Percentiles rank a stretch among this genome's conserved stretches.
Evolutionary conservation across 1,140 invertebrate species (phyloP).

Genomic region (Oppia nitens): DNA sequence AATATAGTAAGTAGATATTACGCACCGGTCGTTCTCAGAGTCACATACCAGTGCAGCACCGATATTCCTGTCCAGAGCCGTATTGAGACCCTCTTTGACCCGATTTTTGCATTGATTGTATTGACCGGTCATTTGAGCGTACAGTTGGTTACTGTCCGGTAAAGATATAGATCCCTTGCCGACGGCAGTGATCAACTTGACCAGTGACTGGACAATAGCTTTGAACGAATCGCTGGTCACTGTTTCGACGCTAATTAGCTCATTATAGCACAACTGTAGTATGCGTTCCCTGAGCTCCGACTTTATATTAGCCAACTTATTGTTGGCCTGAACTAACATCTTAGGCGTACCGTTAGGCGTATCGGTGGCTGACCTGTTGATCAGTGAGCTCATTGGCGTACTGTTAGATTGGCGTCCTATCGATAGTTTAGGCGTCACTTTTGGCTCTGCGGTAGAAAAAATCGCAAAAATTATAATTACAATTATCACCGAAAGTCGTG

Average conservation of each 20-base stretch:
- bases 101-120: neutral
- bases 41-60: slow-evolving; percentile 15
- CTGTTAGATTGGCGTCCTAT: neutral
- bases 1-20: slow-evolving; percentile 13
- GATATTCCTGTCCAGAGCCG: slow-evolving; percentile 5
- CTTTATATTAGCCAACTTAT: slow-evolving; percentile 2
- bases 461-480: neutral
- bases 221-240: slow-evolving; percentile 10
- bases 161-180: neutral
- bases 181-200: slow-evolving; percentile 1
- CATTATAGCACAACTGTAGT: slow-evolving; percentile 13
- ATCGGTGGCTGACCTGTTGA: neutral
- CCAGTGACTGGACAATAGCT: slow-evolving; percentile 4
- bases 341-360: neutral
- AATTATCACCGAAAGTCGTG: neutral
- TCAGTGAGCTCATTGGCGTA: neutral
- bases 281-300: slow-evolving; percentile 7
- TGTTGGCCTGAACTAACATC: neutral
- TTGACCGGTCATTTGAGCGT: neutral
- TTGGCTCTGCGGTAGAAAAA: neutral
- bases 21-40: slow-evolving; percentile 12
- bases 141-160: slow-evolving; percentile 7
- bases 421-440: neutral
- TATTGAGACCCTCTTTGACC: slow-evolving; percentile 1
- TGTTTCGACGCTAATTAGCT: slow-evolving; percentile 9